Evolutionary conservation across 2,888 invertebrate genomes (phyloP), one percentile per base, ranked within the genome.

Genomic region (Trissolcus japonicus): DNA sequence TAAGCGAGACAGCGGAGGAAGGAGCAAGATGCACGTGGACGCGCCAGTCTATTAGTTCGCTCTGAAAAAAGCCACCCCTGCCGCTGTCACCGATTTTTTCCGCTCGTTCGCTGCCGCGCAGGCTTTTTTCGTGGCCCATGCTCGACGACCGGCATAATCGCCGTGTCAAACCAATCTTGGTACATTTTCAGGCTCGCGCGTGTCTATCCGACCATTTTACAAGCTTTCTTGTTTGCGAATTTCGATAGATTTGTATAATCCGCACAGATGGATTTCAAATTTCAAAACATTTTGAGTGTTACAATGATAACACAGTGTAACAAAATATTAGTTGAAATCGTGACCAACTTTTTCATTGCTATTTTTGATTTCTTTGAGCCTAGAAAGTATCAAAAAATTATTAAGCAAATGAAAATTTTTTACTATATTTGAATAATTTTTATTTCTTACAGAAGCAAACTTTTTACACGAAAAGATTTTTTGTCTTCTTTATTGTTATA

Each of bases 21-120:
- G 73, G 81, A 71, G 79, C 67, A 81, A 67, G 62, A 74, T 59
- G 65, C 67, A 66, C 56, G 60, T 74, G 74, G 69, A 87, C 65
- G 62, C 62, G 66, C 40, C 61, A 67, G 88, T 88, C 87, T 88
- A 88, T 88, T 88, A 88, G 88, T 86, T 87, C 83, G 83, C 82
- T 84, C 83, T 83, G 84, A 85, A 88, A 88, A 88, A 87, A 82
- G 83, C 82, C 82, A 83, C 85, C 83, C 86, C 73, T 79, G 78
- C 68, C 83, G 83, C 83, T 85, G 85, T 84, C 82, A 82, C 83
- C 80, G 82, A 83, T 85, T 87, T 86, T 86, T 84, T 82, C 79
- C 78, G 69, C 78, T 80, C 78, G 79, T 73, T 76, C 60, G 65
- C 78, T 67, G 76, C 75, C 55, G 77, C 60, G 73, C 54, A 46